These are phyloP conservation scores for Mandrillus leucophaeus DNA, from an alignment of 2,113 vertebrate genomes.

Conservation along the genomic window DNA sequence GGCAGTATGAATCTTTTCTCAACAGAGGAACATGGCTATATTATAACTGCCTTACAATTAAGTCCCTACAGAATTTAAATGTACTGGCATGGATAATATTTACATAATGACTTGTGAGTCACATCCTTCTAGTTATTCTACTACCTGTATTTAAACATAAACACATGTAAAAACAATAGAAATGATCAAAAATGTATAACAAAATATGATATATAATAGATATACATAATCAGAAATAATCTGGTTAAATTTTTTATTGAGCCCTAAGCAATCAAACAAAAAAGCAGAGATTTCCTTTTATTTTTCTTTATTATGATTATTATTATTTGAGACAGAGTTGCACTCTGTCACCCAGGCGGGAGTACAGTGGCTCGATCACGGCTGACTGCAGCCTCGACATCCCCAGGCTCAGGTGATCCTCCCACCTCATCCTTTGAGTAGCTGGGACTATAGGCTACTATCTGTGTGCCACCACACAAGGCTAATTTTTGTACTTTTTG, in stretches of 20 bases:
- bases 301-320: too few relatives aligned
- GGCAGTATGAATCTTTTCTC: conserved; percentile 20
- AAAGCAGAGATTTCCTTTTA: neutral
- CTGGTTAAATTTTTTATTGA: conserved; percentile 24
- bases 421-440: too few relatives aligned
- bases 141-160: conserved; percentile 33
- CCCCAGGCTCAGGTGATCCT: too few relatives aligned
- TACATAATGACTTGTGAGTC: conserved; percentile 17
- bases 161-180: neutral
- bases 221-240: neutral
- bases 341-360: too few relatives aligned
- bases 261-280: conserved; percentile 17
- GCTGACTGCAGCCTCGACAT: too few relatives aligned
- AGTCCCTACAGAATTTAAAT: conserved; percentile 35
- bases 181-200: conserved; percentile 29
- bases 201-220: neutral
- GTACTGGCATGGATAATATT: conserved; percentile 3
- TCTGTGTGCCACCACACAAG: too few relatives aligned
- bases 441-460: too few relatives aligned
- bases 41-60: neutral
- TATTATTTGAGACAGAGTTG: too few relatives aligned
- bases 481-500: too few relatives aligned
- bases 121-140: conserved; percentile 25
- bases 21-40: conserved; percentile 8
- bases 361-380: too few relatives aligned